Evolutionary conservation across 2,797 vertebrate species (phyloP).

Genomic region (Eupleurogrammus muticus): DNA sequence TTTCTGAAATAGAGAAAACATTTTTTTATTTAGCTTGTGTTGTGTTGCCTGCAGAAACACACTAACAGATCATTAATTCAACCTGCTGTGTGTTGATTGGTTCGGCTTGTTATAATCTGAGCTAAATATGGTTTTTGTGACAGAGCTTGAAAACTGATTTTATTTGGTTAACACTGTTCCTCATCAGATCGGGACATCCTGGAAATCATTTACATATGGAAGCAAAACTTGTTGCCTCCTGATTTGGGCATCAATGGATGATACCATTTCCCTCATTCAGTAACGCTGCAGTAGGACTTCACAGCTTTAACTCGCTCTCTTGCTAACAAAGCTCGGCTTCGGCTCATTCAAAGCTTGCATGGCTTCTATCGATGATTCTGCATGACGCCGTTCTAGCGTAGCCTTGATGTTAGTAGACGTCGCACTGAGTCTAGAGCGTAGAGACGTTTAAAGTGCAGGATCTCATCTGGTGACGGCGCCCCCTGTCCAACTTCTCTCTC

Average conservation of each 20-base stretch:
- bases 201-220: background rate
- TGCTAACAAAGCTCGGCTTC: slow-evolving; percentile 61
- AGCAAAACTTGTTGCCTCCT: slow-evolving; percentile 4
- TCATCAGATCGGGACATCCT: slow-evolving; percentile 19
- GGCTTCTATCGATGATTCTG: slow-evolving; percentile 52
- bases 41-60: background rate
- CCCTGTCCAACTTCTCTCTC: slow-evolving; percentile 2
- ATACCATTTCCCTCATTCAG: slow-evolving; percentile 54
- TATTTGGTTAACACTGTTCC: background rate
- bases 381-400: slow-evolving; percentile 44
- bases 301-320: slow-evolving; percentile 45
- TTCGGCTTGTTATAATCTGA: background rate
- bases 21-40: background rate
- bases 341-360: slow-evolving; percentile 57
- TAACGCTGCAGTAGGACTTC: slow-evolving; percentile 12
- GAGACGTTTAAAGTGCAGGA: background rate
- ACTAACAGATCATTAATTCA: background rate
- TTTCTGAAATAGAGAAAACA: background rate
- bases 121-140: background rate
- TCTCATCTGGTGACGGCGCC: background rate
- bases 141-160: background rate
- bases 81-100: background rate
- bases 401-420: slow-evolving; percentile 28
- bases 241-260: slow-evolving; percentile 27
- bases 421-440: slow-evolving; percentile 28